Evolutionary conservation across 2,888 invertebrate species (phyloP).

Genomic region (Yponomeuta evonymella): DNA sequence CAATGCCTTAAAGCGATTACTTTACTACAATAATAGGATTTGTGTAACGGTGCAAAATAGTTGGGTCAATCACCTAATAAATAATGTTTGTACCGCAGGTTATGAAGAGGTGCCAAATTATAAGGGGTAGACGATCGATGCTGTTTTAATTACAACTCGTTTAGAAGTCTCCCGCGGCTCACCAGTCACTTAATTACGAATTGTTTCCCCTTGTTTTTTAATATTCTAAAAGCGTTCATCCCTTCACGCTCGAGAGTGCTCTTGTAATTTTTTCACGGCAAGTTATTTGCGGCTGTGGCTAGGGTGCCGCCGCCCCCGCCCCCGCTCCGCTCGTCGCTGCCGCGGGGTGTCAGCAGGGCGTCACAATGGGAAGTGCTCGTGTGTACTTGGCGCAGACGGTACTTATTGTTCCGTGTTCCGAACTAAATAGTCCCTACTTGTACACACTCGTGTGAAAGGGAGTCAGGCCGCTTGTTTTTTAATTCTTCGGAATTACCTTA

Average conservation of each 20-base stretch:
- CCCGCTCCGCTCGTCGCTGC: not conserved
- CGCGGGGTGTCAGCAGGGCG: not conserved
- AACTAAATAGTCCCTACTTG: not conserved
- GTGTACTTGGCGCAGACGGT: not conserved
- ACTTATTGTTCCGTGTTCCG: not conserved
- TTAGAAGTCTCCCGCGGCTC: not conserved
- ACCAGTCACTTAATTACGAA: conserved; percentile 6
- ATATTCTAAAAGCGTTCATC: conserved; percentile 4
- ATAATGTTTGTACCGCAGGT: not conserved
- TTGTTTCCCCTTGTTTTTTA: conserved; percentile 4
- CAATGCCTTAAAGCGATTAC: too few relatives aligned
- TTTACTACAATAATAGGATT: too few relatives aligned
- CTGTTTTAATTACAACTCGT: not conserved
- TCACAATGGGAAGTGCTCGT: not conserved
- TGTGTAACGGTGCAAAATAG: too few relatives aligned
- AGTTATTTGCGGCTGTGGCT: not conserved
- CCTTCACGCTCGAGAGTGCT: not conserved
- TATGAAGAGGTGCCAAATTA: not conserved
- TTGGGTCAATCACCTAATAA: not conserved
- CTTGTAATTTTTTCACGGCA: not conserved
- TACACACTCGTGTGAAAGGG: not conserved
- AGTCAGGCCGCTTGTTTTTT: not conserved
- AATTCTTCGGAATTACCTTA: not conserved
- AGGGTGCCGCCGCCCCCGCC: not conserved
- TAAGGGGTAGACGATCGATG: not conserved